Conservation (phyloP, 2,888 invertebrate species). For the Drosophila trichaetosa region DNA sequence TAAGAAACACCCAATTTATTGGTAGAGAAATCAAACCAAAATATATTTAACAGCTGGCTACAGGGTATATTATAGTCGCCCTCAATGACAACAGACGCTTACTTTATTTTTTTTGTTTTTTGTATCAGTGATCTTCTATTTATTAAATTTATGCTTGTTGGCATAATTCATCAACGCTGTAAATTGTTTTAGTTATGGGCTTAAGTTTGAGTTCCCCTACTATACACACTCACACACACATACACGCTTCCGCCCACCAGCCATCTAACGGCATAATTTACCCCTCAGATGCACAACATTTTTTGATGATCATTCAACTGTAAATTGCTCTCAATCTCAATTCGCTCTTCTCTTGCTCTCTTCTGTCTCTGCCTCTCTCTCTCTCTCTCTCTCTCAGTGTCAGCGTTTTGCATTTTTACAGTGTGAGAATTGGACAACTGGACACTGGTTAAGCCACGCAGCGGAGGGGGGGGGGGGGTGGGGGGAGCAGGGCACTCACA, state of each 20-base stretch:
- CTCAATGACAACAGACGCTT: background rate
- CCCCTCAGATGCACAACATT: slow-evolving; percentile 27
- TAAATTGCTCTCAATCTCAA: slow-evolving; percentile 61
- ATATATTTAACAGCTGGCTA: background rate
- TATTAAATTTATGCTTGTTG: slow-evolving; percentile 18
- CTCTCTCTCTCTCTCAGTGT: slow-evolving; percentile 2
- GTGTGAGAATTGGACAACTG: slow-evolving; percentile 53
- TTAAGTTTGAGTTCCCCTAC: slow-evolving; percentile 19
- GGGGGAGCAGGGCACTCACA: slow-evolving; percentile 15
- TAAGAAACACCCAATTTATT: background rate
- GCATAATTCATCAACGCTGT: slow-evolving; percentile 51
- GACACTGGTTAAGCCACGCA: slow-evolving; percentile 33
- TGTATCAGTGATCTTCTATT: slow-evolving; percentile 6
- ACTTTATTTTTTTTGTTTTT: background rate
- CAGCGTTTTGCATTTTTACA: background rate
- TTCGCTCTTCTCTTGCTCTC: slow-evolving; percentile 1
- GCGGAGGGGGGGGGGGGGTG: slow-evolving; percentile 2
- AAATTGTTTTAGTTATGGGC: slow-evolving; percentile 63
- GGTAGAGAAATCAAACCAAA: background rate
- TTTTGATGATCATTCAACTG: slow-evolving; percentile 52
- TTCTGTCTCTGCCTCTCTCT: slow-evolving; percentile 30
- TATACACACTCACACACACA: background rate
- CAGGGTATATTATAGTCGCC: background rate
- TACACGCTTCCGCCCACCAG: slow-evolving; percentile 58
- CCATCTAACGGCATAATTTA: slow-evolving; percentile 45